These are phyloP conservation scores for Panthera uncia DNA, from an alignment of 2,113 vertebrate genomes.

Conservation along the genomic window DNA sequence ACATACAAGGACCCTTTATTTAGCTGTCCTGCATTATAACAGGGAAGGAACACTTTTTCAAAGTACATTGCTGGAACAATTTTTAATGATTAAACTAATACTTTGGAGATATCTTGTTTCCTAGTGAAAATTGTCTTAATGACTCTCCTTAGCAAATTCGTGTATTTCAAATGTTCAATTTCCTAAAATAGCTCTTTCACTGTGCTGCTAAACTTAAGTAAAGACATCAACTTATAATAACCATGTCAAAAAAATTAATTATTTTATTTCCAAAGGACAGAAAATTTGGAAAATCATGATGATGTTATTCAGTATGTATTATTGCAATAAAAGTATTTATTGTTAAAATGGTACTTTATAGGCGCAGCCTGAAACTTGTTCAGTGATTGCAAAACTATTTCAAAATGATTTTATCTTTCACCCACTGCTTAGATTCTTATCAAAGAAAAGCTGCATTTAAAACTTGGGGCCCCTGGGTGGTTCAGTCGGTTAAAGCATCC, in stretches of 20 bases:
- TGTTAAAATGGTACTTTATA: neutral
- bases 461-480: neutral
- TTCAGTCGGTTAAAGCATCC: too few relatives aligned
- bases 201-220: neutral
- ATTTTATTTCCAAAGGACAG: neutral
- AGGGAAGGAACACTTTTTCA: neutral
- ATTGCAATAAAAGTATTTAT: neutral
- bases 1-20: neutral
- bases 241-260: neutral
- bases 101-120: neutral
- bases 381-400: neutral
- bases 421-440: neutral
- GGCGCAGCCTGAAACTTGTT: neutral
- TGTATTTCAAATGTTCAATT: neutral
- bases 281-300: neutral
- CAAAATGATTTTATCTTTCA: constrained; percentile 9
- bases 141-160: neutral
- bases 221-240: neutral
- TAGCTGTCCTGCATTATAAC: neutral
- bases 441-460: neutral
- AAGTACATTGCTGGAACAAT: neutral
- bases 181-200: neutral
- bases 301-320: neutral
- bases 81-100: neutral
- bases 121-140: neutral